Evolutionary conservation across 1,140 invertebrate species (phyloP).

Genomic region (Psix sp.): DNA sequence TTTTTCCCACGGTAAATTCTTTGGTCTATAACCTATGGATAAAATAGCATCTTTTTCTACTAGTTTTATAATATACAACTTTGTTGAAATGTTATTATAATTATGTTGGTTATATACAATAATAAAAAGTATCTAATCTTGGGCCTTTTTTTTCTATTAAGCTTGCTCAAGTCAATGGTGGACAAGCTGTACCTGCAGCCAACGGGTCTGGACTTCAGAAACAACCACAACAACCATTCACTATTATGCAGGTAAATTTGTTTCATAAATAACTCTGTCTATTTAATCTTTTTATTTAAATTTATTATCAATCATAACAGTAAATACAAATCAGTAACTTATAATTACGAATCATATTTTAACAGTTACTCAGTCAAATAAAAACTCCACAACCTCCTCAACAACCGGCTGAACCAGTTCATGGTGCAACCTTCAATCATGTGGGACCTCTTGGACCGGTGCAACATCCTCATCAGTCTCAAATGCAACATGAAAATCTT

Average conservation of each 20-base stretch:
- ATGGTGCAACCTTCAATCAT: slow-evolving; percentile 68
- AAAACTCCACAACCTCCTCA: slow-evolving; percentile 63
- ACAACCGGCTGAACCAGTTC: slow-evolving; percentile 60
- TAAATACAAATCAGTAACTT: no score
- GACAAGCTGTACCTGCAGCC: slow-evolving; percentile 80
- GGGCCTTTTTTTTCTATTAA: slow-evolving; percentile 66
- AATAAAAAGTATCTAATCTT: no score
- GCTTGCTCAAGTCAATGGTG: slow-evolving; percentile 82
- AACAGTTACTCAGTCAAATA: slow-evolving; percentile 64
- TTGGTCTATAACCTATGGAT: no score
- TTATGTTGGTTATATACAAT: no score
- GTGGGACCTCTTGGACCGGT: slow-evolving; percentile 71
- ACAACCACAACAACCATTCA: slow-evolving; percentile 76
- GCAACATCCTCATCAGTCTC: slow-evolving; percentile 74
- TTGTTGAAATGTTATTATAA: no score
- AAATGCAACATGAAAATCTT: slow-evolving; percentile 77
- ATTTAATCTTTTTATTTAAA: no score
- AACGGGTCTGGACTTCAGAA: slow-evolving; percentile 78
- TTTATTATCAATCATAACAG: no score
- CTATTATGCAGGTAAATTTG: slow-evolving; percentile 79
- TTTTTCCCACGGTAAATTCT: no score
- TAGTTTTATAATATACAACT: no score
- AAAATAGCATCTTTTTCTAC: no score
- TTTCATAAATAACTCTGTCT: no score
- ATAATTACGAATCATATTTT: slow-evolving; percentile 39